Percentiles rank a stretch among this genome's conserved stretches.
Evolutionary conservation across 2,797 vertebrate species (phyloP).

Genomic region (Oreonectes daqikongensis): DNA sequence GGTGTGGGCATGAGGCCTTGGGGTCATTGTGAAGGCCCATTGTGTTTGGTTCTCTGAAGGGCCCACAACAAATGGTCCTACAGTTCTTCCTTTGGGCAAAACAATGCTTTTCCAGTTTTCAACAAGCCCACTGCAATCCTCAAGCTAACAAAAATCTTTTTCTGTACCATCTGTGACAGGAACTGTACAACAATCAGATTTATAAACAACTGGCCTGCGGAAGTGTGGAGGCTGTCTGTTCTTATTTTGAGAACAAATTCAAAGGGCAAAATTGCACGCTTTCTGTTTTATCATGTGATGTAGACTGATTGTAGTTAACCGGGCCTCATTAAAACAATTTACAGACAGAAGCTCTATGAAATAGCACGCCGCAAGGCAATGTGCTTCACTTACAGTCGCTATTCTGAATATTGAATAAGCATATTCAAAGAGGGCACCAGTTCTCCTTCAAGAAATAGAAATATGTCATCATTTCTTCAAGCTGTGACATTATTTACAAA

Average conservation of each 20-base stretch:
- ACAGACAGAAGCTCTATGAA: constrained; percentile 8
- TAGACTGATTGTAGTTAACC: constrained; percentile 28
- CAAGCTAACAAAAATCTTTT: constrained; percentile 45
- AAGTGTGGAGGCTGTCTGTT: constrained; percentile 40
- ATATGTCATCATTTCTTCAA: neutral
- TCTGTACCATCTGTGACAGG: constrained; percentile 50
- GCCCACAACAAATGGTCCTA: constrained; percentile 47
- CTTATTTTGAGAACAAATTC: constrained; percentile 53
- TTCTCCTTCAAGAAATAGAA: neutral
- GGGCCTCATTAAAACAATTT: constrained; percentile 17
- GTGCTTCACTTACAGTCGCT: too few species aligned
- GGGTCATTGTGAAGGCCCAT: constrained; percentile 46
- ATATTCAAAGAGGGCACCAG: neutral
- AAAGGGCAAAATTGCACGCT: neutral
- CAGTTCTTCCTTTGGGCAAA: constrained; percentile 44
- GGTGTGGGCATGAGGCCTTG: constrained; percentile 46
- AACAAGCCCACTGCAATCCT: constrained; percentile 47
- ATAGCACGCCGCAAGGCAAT: neutral
- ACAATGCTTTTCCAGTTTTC: constrained; percentile 56
- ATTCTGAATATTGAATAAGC: too few species aligned
- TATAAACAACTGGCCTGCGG: constrained; percentile 1
- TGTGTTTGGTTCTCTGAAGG: constrained; percentile 51
- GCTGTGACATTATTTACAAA: neutral
- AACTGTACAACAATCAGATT: constrained; percentile 34
- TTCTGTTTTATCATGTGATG: constrained; percentile 24